Evolutionary conservation across 2,888 invertebrate species (phyloP).

Genomic region (Osmoderma eremita): DNA sequence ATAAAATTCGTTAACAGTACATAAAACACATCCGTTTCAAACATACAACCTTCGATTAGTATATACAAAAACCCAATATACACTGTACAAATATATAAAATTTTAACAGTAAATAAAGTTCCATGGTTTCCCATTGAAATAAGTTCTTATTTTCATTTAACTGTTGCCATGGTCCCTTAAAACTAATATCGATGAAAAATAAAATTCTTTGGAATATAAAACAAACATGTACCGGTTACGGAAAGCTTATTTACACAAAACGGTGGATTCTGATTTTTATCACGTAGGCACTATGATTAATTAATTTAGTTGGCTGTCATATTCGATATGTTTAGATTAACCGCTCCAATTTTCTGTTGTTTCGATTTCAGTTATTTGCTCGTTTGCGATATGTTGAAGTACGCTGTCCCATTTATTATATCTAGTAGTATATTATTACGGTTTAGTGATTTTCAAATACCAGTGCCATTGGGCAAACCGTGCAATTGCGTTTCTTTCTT

Average conservation of each 20-base stretch:
- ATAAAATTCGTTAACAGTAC: slow-evolving; percentile 44
- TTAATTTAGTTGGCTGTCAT: slow-evolving; percentile 43
- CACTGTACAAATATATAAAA: slow-evolving; percentile 43
- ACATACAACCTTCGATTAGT: slow-evolving; percentile 13
- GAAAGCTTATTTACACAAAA: slow-evolving; percentile 21
- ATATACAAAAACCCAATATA: slow-evolving; percentile 34
- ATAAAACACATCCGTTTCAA: slow-evolving; percentile 37
- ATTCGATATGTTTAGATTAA: slow-evolving; percentile 43
- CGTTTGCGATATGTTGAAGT: slow-evolving; percentile 27
- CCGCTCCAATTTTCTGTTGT: too few species aligned
- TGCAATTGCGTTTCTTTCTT: slow-evolving; percentile 59
- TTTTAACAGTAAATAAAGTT: slow-evolving; percentile 27
- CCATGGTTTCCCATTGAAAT: slow-evolving; percentile 1
- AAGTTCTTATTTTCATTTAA: slow-evolving; percentile 1
- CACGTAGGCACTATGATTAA: slow-evolving; percentile 48
- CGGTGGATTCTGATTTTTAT: slow-evolving; percentile 17
- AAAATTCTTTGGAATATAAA: slow-evolving; percentile 15
- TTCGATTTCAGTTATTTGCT: background rate
- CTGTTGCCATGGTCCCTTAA: slow-evolving; percentile 33
- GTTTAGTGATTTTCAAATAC: slow-evolving; percentile 54
- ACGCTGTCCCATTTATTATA: slow-evolving; percentile 1
- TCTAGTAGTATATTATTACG: background rate
- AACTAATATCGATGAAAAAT: slow-evolving; percentile 22
- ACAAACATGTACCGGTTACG: slow-evolving; percentile 6
- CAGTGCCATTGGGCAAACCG: slow-evolving; percentile 58